Percentiles rank a stretch among this genome's conserved stretches.
These are phyloP conservation scores for Drosophila hamatofila DNA, from an alignment of 2,888 invertebrate species.

Conservation along the genomic window DNA sequence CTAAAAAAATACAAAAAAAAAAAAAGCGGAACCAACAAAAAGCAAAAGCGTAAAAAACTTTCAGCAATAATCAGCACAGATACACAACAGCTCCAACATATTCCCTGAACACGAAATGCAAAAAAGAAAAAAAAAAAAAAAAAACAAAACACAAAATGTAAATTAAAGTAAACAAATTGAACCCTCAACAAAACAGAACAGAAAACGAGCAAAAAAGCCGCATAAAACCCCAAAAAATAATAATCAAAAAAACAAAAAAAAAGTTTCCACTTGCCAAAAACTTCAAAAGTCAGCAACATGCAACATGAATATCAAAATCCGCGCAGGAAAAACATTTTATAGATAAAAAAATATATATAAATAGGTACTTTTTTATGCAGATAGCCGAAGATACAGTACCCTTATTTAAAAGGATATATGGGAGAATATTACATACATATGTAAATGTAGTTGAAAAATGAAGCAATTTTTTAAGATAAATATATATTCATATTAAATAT, in stretches of 20 bases:
- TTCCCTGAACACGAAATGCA: conserved; percentile 38
- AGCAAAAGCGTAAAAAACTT: conserved; percentile 15
- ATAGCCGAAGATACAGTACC: conserved; percentile 11
- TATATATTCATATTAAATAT: too few relatives aligned
- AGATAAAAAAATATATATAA: conserved; percentile 11
- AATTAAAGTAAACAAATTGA: conserved; percentile 75
- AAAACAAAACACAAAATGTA: conserved; percentile 56
- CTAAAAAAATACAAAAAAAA: background rate
- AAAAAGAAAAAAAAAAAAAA: too few relatives aligned
- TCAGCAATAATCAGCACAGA: conserved; percentile 43
- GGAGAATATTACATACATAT: too few relatives aligned
- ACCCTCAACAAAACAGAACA: conserved; percentile 10
- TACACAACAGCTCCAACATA: conserved; percentile 31
- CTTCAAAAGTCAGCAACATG: conserved; percentile 80
- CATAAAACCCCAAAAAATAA: conserved; percentile 27
- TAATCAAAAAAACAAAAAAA: conserved; percentile 40
- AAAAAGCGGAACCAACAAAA: conserved; percentile 4
- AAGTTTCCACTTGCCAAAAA: conserved; percentile 71
- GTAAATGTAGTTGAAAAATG: too few relatives aligned
- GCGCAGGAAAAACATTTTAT: conserved; percentile 40
- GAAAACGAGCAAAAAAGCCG: conserved; percentile 12
- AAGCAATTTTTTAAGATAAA: too few relatives aligned
- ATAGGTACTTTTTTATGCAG: background rate
- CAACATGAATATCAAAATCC: conserved; percentile 79
- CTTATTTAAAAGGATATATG: background rate